Conservation (phyloP, 2,888 invertebrate species). For the Synanthedon myopaeformis region DNA sequence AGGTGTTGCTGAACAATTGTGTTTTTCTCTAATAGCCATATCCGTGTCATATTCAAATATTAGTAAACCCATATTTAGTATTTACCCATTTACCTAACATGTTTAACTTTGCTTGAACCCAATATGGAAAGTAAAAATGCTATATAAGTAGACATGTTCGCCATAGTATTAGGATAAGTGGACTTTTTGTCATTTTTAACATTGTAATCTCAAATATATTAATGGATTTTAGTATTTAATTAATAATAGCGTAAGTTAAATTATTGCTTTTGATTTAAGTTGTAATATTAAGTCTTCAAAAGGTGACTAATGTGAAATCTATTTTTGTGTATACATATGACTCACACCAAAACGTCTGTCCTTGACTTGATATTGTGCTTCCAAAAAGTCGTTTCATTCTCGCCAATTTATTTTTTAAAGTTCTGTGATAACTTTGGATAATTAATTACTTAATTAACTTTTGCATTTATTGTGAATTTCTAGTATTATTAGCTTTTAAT, state of each 20-base stretch:
- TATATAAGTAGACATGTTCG: too few species aligned
- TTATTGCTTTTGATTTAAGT: too few species aligned
- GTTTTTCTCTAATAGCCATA: too few species aligned
- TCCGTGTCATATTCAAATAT: too few species aligned
- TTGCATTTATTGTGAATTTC: conserved; percentile 20
- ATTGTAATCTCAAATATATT: background rate
- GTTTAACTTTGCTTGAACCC: too few species aligned
- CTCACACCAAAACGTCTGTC: conserved; percentile 28
- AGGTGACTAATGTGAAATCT: background rate
- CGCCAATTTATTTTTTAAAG: conserved; percentile 4
- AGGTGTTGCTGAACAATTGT: too few species aligned
- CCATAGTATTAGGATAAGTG: too few species aligned
- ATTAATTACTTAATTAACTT: conserved; percentile 10
- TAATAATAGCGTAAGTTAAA: too few species aligned
- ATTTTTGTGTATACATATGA: background rate
- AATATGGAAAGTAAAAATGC: too few species aligned
- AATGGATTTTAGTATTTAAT: too few species aligned
- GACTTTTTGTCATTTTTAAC: background rate
- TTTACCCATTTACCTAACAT: background rate
- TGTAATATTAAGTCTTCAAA: too few species aligned
- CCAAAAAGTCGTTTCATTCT: conserved; percentile 17
- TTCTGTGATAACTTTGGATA: conserved; percentile 45
- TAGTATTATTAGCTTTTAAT: conserved; percentile 36
- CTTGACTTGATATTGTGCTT: conserved; percentile 30
- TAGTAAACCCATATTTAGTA: background rate